A percentile compares a stretch with the other conserved stretches of the same genome.
Conservation (phyloP, 2,797 vertebrate species). For the Lithobates pipiens region DNA sequence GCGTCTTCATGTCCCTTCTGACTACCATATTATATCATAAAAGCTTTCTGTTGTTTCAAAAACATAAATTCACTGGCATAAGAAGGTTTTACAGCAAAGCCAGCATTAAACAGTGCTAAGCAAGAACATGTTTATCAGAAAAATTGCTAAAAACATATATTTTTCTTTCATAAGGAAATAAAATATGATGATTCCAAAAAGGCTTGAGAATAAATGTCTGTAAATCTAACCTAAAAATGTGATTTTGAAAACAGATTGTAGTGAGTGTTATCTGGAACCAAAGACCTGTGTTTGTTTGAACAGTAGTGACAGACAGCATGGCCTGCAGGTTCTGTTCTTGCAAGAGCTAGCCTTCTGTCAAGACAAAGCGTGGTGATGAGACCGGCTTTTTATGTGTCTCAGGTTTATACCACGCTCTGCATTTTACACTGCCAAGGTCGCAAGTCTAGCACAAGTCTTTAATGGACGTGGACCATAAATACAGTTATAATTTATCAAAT, state of each 20-base stretch:
- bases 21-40: no score
- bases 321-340: conserved; percentile 15
- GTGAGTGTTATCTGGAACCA: neutral
- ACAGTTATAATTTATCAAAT: conserved; percentile 30
- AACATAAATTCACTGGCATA: no score
- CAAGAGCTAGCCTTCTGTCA: neutral
- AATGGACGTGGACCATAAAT: conserved; percentile 26
- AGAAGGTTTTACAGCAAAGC: no score
- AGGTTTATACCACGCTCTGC: conserved; percentile 20
- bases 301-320: conserved; percentile 31
- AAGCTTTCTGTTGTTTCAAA: no score
- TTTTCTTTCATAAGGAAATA: no score
- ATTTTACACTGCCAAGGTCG: conserved; percentile 35
- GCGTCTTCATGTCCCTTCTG: no score
- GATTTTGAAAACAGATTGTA: neutral
- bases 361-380: conserved; percentile 29
- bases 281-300: conserved; percentile 30
- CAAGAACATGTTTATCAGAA: no score
- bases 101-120: no score
- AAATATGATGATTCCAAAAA: no score
- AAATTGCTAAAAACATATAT: no score
- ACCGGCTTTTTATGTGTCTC: neutral
- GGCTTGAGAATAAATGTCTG: neutral
- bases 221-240: no score
- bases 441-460: conserved; percentile 22